Percentiles rank a stretch among this genome's conserved stretches.
Evolutionary conservation across 2,113 vertebrate genomes (phyloP).

Genomic region (Murina feae): DNA sequence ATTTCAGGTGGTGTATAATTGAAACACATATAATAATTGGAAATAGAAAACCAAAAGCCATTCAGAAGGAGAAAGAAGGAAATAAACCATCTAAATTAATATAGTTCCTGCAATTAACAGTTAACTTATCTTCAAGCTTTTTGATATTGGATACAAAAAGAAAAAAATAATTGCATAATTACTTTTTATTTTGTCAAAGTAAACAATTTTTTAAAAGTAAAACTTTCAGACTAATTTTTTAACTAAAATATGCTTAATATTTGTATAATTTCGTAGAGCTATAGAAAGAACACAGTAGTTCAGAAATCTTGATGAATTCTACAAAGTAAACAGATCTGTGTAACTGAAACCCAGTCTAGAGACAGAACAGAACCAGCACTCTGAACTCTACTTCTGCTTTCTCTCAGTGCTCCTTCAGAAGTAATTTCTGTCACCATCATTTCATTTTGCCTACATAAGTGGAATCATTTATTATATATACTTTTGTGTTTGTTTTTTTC

Average conservation of each 20-base stretch:
- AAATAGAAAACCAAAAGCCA: slow-evolving; percentile 1
- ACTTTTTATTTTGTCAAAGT: not conserved
- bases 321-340: not conserved
- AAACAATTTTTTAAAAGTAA: not conserved
- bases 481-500: not conserved
- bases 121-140: not conserved
- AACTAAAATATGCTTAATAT: not conserved
- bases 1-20: not conserved
- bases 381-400: not conserved
- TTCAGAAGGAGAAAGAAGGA: not conserved
- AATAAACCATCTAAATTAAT: not conserved
- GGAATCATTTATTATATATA: not conserved
- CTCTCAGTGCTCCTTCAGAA: not conserved
- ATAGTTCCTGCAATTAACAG: not conserved
- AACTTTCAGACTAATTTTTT: not conserved
- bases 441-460: not conserved
- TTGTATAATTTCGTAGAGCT: not conserved
- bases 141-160: not conserved
- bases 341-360: not conserved
- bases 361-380: not conserved
- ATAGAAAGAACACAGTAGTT: not conserved
- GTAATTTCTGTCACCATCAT: not conserved
- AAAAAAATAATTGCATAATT: not conserved
- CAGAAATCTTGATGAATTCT: not conserved
- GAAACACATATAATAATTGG: not conserved